Base-by-base conservation (phyloP, 2,888 invertebrate genomes). In the Antheraea yamamai region DNA sequence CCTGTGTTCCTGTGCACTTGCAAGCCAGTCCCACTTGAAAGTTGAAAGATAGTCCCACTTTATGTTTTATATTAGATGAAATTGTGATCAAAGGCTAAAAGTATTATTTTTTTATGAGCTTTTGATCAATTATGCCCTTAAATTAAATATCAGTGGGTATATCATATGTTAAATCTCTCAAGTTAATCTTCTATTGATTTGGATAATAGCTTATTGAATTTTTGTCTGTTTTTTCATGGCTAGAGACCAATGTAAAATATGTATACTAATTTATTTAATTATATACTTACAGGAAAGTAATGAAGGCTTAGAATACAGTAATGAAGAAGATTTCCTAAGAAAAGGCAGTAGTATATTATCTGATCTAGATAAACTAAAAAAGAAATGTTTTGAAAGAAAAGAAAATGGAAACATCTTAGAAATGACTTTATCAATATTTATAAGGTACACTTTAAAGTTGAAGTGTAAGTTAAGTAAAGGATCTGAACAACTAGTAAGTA, bases 211-310 rank as follows among this genome's bases (percentile, higher is more conserved):
- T 52, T 16, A 18, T 52, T 52, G 52, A 18, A 16, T 18, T 58
- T 4, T n/a, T 58, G n/a, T 61, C 61, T 10, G 23, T 61, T 30
- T 30, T 3, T 47, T 47, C 47, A 12, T 10, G 47, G 3, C 47
- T 47, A 10, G 12, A 47, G 47, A 7, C 47, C 47, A 8, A 7
- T 61, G 8, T 61, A 23, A 61, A 23, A 23, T 61, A 6, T 52
- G 26, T 61, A 12, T 35, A 14, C 16, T 72, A 75, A 30, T 70
- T 74, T 76, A 52, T 58, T 70, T 68, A 76, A 73, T 70, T 73
- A 78, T 78, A 74, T 74, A 18, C 77, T 87, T 86, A 73, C 85
- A 94, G 94, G 82, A 88, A 14, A 88, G 87, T 78, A 94, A 93
- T 77, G 81, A 80, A 51, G 83, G 83, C 4, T 76, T 92, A 52